These are phyloP conservation scores for Hoplostethus atlanticus DNA, from an alignment of 2,797 vertebrate species.

Conservation along the genomic window DNA sequence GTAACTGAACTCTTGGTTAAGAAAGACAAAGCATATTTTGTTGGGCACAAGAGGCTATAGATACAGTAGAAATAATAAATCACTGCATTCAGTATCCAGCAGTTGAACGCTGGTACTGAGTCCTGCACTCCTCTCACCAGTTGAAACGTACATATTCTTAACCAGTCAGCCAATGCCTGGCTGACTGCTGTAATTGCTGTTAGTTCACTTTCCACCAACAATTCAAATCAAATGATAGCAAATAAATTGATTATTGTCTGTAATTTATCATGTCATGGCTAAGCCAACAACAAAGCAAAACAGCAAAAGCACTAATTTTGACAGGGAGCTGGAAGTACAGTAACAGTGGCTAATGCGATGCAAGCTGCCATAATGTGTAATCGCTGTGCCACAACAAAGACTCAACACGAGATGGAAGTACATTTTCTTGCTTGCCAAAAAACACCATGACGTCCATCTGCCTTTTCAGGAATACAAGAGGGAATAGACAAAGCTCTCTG, in stretches of 20 bases:
- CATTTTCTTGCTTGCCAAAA: not conserved
- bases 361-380: conserved; percentile 32
- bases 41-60: not conserved
- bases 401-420: conserved; percentile 54
- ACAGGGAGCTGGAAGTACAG: conserved; percentile 18
- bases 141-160: too few relatives aligned
- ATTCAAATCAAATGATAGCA: conserved; percentile 2
- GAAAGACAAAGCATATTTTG: not conserved
- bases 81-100: too few relatives aligned
- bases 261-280: not conserved
- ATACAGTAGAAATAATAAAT: not conserved
- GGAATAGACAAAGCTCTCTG: conserved; percentile 38
- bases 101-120: too few relatives aligned
- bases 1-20: conserved; percentile 8
- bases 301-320: conserved; percentile 33
- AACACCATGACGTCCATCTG: not conserved
- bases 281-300: conserved; percentile 9
- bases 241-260: not conserved
- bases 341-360: conserved; percentile 39
- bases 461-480: conserved; percentile 29
- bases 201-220: not conserved
- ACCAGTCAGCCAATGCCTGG: too few relatives aligned
- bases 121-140: not conserved
- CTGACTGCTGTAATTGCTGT: not conserved
- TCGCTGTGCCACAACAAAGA: conserved; percentile 37